Conservation (phyloP, 2,113 vertebrate genomes). For the Coptodon rendalli region DNA sequence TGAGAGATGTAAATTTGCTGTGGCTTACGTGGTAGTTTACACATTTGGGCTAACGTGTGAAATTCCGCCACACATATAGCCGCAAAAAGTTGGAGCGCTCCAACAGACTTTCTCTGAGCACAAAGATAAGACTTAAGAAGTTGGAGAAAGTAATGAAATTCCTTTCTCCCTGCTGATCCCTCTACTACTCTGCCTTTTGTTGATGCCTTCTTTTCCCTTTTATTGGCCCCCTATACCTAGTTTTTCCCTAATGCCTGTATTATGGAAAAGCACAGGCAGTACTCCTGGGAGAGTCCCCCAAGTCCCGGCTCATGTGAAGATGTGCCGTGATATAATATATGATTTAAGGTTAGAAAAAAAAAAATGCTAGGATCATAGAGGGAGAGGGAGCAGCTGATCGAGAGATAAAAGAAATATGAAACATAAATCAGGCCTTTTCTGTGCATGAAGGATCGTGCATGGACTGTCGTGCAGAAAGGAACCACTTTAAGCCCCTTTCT, state of each 20-base stretch:
- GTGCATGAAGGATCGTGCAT: neutral
- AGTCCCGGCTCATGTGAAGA: conserved; percentile 8
- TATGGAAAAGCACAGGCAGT: conserved; percentile 36
- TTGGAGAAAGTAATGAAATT: conserved; percentile 51
- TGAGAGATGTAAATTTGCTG: conserved; percentile 13
- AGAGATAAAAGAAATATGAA: conserved; percentile 61
- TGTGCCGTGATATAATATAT: conserved; percentile 9
- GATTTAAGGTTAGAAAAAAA: conserved; percentile 45
- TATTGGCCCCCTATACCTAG: conserved; percentile 3
- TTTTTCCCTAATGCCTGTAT: conserved; percentile 33
- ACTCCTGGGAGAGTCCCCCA: conserved; percentile 20
- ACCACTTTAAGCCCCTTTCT: neutral
- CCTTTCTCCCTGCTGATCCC: conserved; percentile 38
- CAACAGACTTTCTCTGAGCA: neutral
- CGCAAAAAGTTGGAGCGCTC: neutral
- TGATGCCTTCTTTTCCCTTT: conserved; percentile 7
- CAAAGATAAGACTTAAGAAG: conserved; percentile 28
- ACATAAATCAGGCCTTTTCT: conserved; percentile 35
- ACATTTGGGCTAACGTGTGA: conserved; percentile 11
- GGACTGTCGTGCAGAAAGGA: neutral
- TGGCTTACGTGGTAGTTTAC: conserved; percentile 10
- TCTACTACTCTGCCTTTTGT: conserved; percentile 10
- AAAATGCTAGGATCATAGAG: neutral
- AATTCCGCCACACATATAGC: neutral
- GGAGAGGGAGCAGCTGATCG: conserved; percentile 10